Conservation (phyloP, 2,797 vertebrate genomes). For the Neopelma chrysocephalum region DNA sequence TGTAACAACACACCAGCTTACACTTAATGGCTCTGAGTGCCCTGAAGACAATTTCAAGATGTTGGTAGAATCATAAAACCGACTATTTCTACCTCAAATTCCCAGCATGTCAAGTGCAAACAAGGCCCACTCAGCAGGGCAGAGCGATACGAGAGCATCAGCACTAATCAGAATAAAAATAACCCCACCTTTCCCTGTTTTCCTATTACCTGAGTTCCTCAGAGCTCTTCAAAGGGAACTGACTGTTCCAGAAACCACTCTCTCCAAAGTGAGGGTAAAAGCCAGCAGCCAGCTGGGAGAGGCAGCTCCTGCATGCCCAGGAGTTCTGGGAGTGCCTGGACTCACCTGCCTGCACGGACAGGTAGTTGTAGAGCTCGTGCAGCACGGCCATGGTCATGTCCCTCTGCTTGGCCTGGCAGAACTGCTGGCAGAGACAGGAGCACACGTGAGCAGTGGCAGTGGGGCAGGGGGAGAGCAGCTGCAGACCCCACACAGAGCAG, state of each 20-base stretch:
- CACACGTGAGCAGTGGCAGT: background rate
- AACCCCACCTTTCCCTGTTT: background rate
- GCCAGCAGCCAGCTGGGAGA: background rate
- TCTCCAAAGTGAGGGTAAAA: background rate
- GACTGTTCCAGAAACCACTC: background rate
- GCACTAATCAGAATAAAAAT: slow-evolving; percentile 6
- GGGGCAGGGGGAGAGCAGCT: background rate
- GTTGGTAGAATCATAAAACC: background rate
- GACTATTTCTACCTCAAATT: background rate
- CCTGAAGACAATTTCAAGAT: background rate
- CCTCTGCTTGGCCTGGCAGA: slow-evolving; percentile 78
- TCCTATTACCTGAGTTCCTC: background rate
- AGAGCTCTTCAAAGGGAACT: background rate
- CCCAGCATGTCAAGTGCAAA: background rate
- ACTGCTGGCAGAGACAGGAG: slow-evolving; percentile 68
- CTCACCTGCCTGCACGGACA: slow-evolving; percentile 81
- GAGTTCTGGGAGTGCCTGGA: background rate
- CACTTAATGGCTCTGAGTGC: background rate
- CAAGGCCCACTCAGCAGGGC: background rate
- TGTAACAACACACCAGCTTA: background rate
- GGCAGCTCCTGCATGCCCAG: background rate
- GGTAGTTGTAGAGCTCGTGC: slow-evolving; percentile 79
- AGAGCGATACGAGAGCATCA: background rate
- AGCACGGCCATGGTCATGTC: slow-evolving; percentile 70
- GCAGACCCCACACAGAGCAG: background rate